These are phyloP conservation scores for Bellardia pandia DNA, from an alignment of 2,888 invertebrate genomes.

Conservation along the genomic window DNA sequence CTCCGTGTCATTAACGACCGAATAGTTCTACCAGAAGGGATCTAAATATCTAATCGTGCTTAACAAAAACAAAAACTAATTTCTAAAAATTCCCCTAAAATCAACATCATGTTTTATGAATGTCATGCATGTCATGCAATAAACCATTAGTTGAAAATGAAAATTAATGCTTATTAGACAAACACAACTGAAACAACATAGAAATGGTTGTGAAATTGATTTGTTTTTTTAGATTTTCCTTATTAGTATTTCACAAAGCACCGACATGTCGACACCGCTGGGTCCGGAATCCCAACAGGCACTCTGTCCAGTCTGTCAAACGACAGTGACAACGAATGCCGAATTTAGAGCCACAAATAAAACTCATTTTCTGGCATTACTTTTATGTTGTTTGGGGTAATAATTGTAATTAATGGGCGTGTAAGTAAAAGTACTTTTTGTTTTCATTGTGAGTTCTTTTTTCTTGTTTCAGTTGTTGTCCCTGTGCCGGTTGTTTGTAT, in stretches of 20 bases:
- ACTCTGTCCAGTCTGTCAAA: conserved; percentile 84
- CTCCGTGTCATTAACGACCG: too few species aligned
- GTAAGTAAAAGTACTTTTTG: not conserved
- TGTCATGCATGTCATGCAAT: conserved; percentile 19
- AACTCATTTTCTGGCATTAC: conserved; percentile 81
- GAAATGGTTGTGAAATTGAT: conserved; percentile 21
- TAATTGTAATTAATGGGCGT: not conserved
- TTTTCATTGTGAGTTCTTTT: not conserved
- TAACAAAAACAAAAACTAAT: too few species aligned
- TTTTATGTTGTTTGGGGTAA: conserved; percentile 80
- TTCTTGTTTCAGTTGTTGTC: conserved; percentile 82
- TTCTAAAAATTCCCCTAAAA: too few species aligned
- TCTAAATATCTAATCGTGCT: too few species aligned
- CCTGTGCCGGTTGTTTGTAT: conserved; percentile 86
- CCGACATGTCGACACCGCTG: conserved; percentile 76
- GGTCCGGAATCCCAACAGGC: conserved; percentile 77
- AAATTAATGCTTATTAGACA: too few species aligned
- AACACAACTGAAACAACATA: not conserved
- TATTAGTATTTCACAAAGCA: conserved; percentile 35
- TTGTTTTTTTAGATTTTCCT: not conserved
- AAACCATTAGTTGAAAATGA: conserved; percentile 21
- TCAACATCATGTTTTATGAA: not conserved
- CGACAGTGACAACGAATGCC: conserved; percentile 83
- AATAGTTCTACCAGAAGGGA: too few species aligned
- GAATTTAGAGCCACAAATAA: conserved; percentile 78